Evolutionary conservation across 1,140 invertebrate species (phyloP).

Genomic region (Cotesia chilonis): DNA sequence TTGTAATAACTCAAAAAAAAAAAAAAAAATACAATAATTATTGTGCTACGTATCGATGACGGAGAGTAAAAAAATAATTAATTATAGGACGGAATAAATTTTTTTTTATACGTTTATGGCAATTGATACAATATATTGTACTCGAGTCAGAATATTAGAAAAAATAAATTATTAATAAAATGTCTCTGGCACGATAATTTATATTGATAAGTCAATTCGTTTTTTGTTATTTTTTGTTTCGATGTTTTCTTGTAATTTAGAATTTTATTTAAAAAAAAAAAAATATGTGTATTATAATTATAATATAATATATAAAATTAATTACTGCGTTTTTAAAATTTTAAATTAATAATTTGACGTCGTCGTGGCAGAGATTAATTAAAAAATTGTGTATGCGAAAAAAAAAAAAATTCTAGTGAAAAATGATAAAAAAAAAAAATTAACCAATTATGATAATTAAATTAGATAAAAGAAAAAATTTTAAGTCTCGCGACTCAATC

Average conservation of each 20-base stretch:
- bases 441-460: background rate
- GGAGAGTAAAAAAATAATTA: constrained; percentile 11
- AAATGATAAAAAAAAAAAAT: no score
- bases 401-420: no score
- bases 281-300: no score
- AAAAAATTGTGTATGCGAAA: background rate
- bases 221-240: background rate
- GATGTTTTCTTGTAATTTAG: background rate
- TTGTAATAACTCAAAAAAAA: constrained; percentile 47
- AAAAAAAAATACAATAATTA: constrained; percentile 43
- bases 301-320: no score
- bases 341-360: background rate
- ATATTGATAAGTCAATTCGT: background rate
- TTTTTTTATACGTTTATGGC: constrained; percentile 8
- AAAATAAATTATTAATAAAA: constrained; percentile 8
- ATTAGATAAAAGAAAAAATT: background rate
- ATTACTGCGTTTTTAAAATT: background rate
- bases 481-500: no score
- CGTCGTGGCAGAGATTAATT: constrained; percentile 11
- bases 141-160: background rate
- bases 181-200: constrained; percentile 17
- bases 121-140: constrained; percentile 41
- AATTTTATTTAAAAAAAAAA: background rate
- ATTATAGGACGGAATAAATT: constrained; percentile 10
- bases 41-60: constrained; percentile 61